Conservation (phyloP, 2,888 invertebrate species). For the Hydroisotoma schaefferi region DNA sequence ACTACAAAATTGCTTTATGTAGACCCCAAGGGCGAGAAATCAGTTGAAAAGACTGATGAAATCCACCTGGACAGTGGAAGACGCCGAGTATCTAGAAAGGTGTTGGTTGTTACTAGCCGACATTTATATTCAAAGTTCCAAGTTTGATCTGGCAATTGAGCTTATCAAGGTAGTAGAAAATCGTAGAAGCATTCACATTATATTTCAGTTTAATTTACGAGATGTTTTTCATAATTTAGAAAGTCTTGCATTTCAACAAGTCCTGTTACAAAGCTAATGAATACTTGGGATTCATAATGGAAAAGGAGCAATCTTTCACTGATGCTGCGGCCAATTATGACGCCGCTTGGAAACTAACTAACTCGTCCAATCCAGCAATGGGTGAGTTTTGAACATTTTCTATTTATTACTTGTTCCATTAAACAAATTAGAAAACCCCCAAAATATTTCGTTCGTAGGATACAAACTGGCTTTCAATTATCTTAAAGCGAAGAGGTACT, state of each 20-base stretch:
- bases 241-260: conserved; percentile 76
- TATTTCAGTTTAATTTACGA: background rate
- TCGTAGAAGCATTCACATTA: background rate
- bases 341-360: conserved; percentile 80
- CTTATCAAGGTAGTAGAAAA: conserved; percentile 57
- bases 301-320: conserved; percentile 86
- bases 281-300: conserved; percentile 76
- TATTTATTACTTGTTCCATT: background rate
- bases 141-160: conserved; percentile 81
- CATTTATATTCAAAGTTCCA: conserved; percentile 75
- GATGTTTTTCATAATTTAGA: conserved; percentile 51
- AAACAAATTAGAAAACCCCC: background rate
- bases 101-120: conserved; percentile 94
- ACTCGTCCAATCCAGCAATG: conserved; percentile 74
- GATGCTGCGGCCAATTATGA: conserved; percentile 79
- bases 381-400: conserved; percentile 53
- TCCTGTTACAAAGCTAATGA: conserved; percentile 90
- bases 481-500: conserved; percentile 80
- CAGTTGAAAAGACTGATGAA: conserved; percentile 85
- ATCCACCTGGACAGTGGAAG: conserved; percentile 86
- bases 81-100: conserved; percentile 91
- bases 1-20: background rate
- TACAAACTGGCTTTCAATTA: conserved; percentile 89
- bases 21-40: conserved; percentile 84
- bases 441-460: conserved; percentile 53